phyloP scores from a whole-genome alignment of 2,888 invertebrate species.

The Ennomos quercinarius region DNA sequence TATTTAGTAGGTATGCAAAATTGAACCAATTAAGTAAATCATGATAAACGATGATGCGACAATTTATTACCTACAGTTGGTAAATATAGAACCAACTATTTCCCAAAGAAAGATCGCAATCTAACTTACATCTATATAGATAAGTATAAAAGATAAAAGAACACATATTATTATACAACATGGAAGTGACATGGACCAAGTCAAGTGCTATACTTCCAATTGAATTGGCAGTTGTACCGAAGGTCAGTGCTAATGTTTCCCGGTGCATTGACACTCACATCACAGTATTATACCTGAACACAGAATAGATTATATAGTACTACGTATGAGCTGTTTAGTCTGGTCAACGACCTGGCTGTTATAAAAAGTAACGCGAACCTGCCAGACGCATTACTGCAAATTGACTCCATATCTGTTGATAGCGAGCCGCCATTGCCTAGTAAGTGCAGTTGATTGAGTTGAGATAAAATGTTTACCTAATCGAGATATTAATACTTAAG shows the following conservation, averaged over 20 bases:
- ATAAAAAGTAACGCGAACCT: conserved; percentile 78
- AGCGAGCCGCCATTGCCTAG: conserved; percentile 44
- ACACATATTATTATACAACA: no score
- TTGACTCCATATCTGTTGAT: conserved; percentile 75
- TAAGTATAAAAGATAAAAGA: no score
- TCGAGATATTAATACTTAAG: conserved; percentile 45
- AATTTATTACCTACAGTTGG: no score
- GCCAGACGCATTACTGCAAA: conserved; percentile 74
- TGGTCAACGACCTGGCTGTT: conserved; percentile 69
- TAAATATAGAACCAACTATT: no score
- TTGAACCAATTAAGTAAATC: no score
- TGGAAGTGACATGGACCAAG: background rate
- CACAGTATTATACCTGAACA: no score
- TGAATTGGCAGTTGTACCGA: conserved; percentile 45
- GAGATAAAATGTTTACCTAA: conserved; percentile 39
- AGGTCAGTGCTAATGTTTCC: conserved; percentile 53
- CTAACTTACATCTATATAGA: no score
- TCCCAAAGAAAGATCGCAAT: no score
- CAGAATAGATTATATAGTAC: no score
- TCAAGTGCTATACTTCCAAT: conserved; percentile 17
- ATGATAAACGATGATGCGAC: no score
- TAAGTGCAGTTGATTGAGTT: conserved; percentile 27
- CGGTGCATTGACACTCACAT: conserved; percentile 66
- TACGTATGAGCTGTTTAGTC: conserved; percentile 62
- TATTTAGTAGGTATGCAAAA: no score